These are phyloP conservation scores for Temnothorax unifasciatus DNA, from an alignment of 2,888 invertebrate species.

Conservation along the genomic window DNA sequence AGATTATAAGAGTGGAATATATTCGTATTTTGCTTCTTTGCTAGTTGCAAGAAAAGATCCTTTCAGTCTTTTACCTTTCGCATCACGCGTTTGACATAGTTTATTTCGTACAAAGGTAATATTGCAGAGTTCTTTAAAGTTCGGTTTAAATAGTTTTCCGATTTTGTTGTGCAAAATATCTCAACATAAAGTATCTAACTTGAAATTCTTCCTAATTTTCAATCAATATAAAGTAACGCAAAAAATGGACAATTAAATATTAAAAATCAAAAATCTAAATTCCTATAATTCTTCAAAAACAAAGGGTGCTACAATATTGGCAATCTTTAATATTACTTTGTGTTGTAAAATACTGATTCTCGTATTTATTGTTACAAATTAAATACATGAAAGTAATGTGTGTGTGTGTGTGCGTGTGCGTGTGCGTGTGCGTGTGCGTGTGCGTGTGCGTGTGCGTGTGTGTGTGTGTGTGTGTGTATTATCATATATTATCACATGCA, in stretches of 20 bases:
- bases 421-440: not conserved
- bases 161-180: conserved; percentile 18
- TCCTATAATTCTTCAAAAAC: not conserved
- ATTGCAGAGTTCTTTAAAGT: not conserved
- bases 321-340: not conserved
- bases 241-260: conserved; percentile 5
- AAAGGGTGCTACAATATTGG: not conserved
- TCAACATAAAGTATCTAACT: not conserved
- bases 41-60: not conserved
- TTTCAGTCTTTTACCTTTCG: conserved; percentile 7
- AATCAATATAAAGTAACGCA: not conserved
- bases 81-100: not conserved
- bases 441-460: not conserved
- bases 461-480: not conserved
- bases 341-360: not conserved
- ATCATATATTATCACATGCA: not conserved
- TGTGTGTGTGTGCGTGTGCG: not conserved
- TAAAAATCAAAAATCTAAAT: not conserved
- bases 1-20: conserved; percentile 27
- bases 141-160: not conserved
- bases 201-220: not conserved
- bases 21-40: conserved; percentile 12
- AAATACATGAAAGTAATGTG: not conserved
- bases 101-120: not conserved
- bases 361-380: not conserved